phyloP scores from a whole-genome alignment of 2,888 invertebrate species.

The Charanyca ferruginea region DNA sequence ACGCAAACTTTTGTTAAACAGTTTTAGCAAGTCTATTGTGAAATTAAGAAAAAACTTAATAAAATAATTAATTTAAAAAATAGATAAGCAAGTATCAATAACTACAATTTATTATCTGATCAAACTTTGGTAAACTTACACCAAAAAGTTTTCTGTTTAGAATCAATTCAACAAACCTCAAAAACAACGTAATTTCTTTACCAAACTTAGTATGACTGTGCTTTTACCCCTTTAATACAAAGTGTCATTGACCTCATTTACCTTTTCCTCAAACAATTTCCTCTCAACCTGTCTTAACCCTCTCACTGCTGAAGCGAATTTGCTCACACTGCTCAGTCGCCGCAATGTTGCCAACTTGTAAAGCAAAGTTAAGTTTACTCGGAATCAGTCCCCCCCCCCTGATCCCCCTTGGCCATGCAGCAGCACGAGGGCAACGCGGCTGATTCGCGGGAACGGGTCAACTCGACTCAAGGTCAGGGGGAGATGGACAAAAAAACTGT shows the following conservation, averaged over 20 bases:
- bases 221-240: too few species aligned
- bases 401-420: constrained; percentile 36
- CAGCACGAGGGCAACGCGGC: constrained; percentile 64
- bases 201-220: too few species aligned
- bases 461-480: constrained; percentile 87
- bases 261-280: constrained; percentile 34
- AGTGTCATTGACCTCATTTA: constrained; percentile 15
- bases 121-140: too few species aligned
- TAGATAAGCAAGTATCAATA: too few species aligned
- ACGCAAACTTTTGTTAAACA: too few species aligned
- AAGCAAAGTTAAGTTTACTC: constrained; percentile 62
- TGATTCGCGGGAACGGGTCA: constrained; percentile 89
- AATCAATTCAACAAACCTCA: too few species aligned
- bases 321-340: constrained; percentile 21
- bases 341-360: constrained; percentile 59
- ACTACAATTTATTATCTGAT: too few species aligned
- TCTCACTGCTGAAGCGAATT: constrained; percentile 33
- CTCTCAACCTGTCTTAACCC: constrained; percentile 44
- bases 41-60: too few species aligned
- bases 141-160: too few species aligned
- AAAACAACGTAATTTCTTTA: too few species aligned
- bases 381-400: constrained; percentile 51
- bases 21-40: too few species aligned
- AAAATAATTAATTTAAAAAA: too few species aligned
- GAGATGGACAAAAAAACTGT: constrained; percentile 71